phyloP scores from a whole-genome alignment of 2,113 vertebrate genomes.

The Bufo bufo region DNA sequence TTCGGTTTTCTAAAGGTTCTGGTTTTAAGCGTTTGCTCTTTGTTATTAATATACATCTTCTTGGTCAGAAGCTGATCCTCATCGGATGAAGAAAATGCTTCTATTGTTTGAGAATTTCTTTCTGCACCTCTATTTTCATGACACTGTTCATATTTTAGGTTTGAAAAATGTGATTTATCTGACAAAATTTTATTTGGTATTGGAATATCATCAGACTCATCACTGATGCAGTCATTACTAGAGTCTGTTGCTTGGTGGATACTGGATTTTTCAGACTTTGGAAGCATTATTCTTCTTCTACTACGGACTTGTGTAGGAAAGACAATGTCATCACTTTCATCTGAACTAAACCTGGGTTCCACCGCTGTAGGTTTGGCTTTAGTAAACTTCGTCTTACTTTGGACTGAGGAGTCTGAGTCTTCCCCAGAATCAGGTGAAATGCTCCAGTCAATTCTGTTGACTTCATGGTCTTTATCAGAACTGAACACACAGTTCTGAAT shows the following conservation, averaged over 20 bases:
- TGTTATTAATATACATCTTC: slow-evolving; percentile 59
- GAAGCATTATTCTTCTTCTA: slow-evolving; percentile 46
- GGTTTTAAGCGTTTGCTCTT: slow-evolving; percentile 52
- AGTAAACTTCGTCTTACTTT: slow-evolving; percentile 53
- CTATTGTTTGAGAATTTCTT: slow-evolving; percentile 70
- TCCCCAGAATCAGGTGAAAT: slow-evolving; percentile 67
- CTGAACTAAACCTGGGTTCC: slow-evolving; percentile 67
- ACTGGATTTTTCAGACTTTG: background rate
- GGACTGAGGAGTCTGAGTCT: slow-evolving; percentile 56
- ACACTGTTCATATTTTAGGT: background rate
- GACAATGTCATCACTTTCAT: slow-evolving; percentile 64
- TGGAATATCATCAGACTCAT: slow-evolving; percentile 87
- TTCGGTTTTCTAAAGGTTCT: slow-evolving; percentile 54
- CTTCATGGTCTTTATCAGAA: slow-evolving; percentile 49
- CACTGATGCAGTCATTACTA: slow-evolving; percentile 70
- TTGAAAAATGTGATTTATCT: background rate
- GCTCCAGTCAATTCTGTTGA: slow-evolving; percentile 47
- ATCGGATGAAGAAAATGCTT: slow-evolving; percentile 82
- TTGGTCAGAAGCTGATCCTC: slow-evolving; percentile 69
- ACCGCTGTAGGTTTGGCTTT: slow-evolving; percentile 47
- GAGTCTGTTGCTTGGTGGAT: slow-evolving; percentile 54
- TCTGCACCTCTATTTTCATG: background rate
- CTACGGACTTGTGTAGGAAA: slow-evolving; percentile 63
- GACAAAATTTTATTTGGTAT: slow-evolving; percentile 51
- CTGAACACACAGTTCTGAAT: slow-evolving; percentile 49